Evolutionary conservation across 2,888 invertebrate genomes (phyloP).

Genomic region (Arge pagana): DNA sequence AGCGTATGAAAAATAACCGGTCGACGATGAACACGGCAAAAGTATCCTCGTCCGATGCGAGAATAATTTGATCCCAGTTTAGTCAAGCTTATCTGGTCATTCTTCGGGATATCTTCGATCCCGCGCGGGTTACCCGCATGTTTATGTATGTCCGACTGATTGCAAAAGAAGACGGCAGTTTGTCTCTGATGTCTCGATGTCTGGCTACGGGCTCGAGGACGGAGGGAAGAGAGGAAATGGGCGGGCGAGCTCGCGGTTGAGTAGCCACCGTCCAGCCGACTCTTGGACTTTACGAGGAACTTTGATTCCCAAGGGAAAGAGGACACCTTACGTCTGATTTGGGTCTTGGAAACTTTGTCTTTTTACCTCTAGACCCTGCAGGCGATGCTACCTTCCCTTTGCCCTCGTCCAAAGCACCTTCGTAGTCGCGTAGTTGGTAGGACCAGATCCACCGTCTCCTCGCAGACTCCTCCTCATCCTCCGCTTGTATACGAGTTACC

Average conservation of each 20-base stretch:
- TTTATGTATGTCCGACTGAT: slow-evolving; percentile 36
- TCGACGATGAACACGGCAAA: no score
- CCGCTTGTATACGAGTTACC: slow-evolving; percentile 50
- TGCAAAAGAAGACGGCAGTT: slow-evolving; percentile 34
- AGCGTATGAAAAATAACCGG: no score
- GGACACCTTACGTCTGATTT: slow-evolving; percentile 47
- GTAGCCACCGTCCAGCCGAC: slow-evolving; percentile 29
- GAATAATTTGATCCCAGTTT: slow-evolving; percentile 5
- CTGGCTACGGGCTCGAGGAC: no score
- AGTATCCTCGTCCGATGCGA: no score
- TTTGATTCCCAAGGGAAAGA: slow-evolving; percentile 43
- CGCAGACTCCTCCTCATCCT: slow-evolving; percentile 32
- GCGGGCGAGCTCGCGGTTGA: slow-evolving; percentile 36
- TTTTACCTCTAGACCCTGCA: slow-evolving; percentile 28
- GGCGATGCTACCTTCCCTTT: slow-evolving; percentile 19
- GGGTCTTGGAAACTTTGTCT: slow-evolving; percentile 46
- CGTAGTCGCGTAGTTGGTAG: background rate
- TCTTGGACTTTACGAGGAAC: slow-evolving; percentile 33
- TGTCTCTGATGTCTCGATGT: slow-evolving; percentile 34
- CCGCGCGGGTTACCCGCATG: slow-evolving; percentile 23
- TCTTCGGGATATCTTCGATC: slow-evolving; percentile 10
- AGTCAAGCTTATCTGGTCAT: slow-evolving; percentile 7
- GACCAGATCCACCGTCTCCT: slow-evolving; percentile 8
- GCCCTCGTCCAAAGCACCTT: slow-evolving; percentile 1
- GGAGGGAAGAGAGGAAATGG: slow-evolving; percentile 25